Conservation (phyloP, 2,888 invertebrate genomes). For the Clanis bilineata region DNA sequence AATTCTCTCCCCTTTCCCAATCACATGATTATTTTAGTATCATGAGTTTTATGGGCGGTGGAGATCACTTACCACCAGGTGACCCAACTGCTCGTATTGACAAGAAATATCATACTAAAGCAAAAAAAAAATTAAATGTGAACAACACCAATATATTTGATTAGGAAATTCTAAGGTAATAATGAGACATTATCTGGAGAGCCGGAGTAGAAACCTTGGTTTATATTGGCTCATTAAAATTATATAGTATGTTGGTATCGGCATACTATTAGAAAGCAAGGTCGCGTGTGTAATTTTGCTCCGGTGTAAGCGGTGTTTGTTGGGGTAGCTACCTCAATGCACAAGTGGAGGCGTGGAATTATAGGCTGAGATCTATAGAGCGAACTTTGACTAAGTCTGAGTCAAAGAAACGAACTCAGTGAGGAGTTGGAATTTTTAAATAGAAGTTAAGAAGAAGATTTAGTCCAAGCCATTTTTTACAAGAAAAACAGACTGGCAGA, state of each 20-base stretch:
- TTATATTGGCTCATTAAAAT: slow-evolving; percentile 74
- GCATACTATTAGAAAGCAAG: slow-evolving; percentile 75
- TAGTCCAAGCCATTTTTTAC: no score
- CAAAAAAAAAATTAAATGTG: neutral
- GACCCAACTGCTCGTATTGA: no score
- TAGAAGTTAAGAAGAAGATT: no score
- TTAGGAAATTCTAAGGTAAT: slow-evolving; percentile 8
- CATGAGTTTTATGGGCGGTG: no score
- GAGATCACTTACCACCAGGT: no score
- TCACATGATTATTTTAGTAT: no score
- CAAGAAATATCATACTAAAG: neutral
- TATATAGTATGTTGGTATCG: slow-evolving; percentile 58
- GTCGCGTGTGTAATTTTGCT: slow-evolving; percentile 50
- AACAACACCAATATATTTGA: neutral
- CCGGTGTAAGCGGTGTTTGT: slow-evolving; percentile 41
- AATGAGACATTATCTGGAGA: slow-evolving; percentile 57
- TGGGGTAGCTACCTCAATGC: slow-evolving; percentile 19
- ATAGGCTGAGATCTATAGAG: no score
- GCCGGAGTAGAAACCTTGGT: slow-evolving; percentile 68
- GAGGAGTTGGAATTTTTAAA: no score
- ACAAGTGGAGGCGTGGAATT: slow-evolving; percentile 28
- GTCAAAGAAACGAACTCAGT: no score
- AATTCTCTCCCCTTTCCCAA: no score
- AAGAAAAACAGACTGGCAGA: no score
- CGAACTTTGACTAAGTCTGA: no score